phyloP scores from a whole-genome alignment of 2,113 vertebrate genomes.

The Tangachromis dhanisi region DNA sequence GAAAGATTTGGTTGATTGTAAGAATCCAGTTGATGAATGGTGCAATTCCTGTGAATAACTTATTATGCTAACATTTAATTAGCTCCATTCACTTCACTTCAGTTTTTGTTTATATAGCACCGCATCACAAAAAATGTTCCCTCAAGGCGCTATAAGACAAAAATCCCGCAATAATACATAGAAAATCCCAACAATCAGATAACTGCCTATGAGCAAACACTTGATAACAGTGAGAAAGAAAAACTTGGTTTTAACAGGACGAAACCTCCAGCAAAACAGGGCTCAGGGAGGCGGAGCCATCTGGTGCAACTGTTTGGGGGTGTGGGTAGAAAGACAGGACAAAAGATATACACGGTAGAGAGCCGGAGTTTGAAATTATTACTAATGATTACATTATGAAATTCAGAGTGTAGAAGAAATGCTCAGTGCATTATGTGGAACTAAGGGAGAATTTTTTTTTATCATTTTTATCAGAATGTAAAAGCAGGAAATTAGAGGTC shows the following conservation, averaged over 20 bases:
- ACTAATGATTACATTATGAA: not conserved
- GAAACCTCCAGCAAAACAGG: not conserved
- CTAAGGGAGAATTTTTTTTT: fast-evolving
- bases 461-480: not conserved
- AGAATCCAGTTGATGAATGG: not conserved
- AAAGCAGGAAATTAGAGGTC: not conserved
- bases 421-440: not conserved
- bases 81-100: not conserved
- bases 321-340: not conserved
- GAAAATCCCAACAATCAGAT: not conserved
- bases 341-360: not conserved
- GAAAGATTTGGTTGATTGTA: not conserved
- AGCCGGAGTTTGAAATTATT: not conserved
- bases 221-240: not conserved
- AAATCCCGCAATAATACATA: not conserved
- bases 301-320: not conserved
- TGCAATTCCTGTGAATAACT: not conserved
- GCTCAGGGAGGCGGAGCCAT: not conserved
- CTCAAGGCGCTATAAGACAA: not conserved
- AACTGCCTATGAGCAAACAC: not conserved
- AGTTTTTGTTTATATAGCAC: not conserved
- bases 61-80: not conserved
- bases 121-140: not conserved
- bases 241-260: not conserved
- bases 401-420: not conserved